A percentile compares a stretch with the other conserved stretches of the same genome.
phyloP scores from a whole-genome alignment of 2,888 invertebrate species.

The Ophion ventricosus region DNA sequence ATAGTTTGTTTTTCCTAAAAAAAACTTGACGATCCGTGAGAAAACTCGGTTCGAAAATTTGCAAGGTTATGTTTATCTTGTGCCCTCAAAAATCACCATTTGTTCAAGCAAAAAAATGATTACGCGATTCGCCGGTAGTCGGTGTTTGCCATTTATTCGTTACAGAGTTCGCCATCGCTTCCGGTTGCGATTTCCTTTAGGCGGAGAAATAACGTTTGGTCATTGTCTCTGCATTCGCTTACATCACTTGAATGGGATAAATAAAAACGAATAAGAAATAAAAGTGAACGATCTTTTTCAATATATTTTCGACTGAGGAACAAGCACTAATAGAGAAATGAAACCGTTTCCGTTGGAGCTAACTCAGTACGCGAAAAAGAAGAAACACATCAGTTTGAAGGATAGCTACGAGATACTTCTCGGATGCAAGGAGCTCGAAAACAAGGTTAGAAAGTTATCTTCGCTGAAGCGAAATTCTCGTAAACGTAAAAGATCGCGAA shows the following conservation, averaged over 20 bases:
- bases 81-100: background rate
- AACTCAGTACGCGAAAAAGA: background rate
- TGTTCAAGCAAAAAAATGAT: background rate
- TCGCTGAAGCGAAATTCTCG: background rate
- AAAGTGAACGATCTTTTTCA: too few species aligned
- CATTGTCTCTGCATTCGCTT: background rate
- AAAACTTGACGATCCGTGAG: background rate
- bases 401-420: constrained; percentile 1
- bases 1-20: background rate
- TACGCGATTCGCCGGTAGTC: background rate
- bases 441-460: constrained; percentile 16
- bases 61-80: background rate
- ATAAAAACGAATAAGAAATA: too few species aligned
- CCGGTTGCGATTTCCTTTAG: background rate
- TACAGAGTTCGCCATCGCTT: background rate
- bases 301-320: too few species aligned
- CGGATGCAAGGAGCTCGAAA: background rate
- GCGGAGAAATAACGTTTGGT: background rate
- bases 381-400: background rate
- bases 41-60: background rate
- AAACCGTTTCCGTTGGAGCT: too few species aligned
- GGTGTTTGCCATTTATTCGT: background rate
- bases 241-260: too few species aligned
- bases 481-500: constrained; percentile 4
- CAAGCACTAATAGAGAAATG: too few species aligned